A percentile compares a stretch with the other conserved stretches of the same genome.
Evolutionary conservation across 2,797 vertebrate species (phyloP).

Genomic region (Cetoscarus ocellatus): DNA sequence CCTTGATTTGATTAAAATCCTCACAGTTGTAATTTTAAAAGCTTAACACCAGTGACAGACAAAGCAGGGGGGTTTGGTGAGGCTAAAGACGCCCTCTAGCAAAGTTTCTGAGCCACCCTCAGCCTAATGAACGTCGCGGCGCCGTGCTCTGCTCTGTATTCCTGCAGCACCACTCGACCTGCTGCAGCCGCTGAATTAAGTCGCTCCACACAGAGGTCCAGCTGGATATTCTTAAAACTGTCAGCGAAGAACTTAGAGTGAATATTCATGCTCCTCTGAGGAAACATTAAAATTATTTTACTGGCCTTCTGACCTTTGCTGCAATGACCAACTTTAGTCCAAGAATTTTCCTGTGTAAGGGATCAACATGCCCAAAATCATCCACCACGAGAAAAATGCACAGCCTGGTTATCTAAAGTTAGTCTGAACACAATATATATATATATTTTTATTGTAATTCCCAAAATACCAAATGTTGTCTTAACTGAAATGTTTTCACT

Average conservation of each 20-base stretch:
- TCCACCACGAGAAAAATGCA: not conserved
- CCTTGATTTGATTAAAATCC: conserved; percentile 49
- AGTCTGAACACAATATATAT: no score
- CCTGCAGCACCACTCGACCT: conserved; percentile 24
- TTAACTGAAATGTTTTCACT: no score
- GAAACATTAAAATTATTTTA: not conserved
- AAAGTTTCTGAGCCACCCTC: conserved; percentile 10
- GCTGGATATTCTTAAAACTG: not conserved
- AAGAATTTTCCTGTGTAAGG: not conserved
- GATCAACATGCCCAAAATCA: not conserved
- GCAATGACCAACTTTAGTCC: not conserved
- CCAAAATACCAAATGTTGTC: no score
- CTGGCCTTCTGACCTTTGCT: conserved; percentile 25
- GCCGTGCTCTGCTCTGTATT: conserved; percentile 36
- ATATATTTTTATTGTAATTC: no score
- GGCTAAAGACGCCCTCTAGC: conserved; percentile 43
- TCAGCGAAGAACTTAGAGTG: not conserved
- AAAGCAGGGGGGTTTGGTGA: conserved; percentile 29
- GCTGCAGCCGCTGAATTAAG: conserved; percentile 11
- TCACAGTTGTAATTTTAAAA: conserved; percentile 29
- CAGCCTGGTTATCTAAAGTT: no score
- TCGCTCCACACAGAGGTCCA: conserved; percentile 2
- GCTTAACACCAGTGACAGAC: conserved; percentile 33
- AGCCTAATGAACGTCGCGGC: conserved; percentile 18
- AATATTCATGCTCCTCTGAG: conserved; percentile 29